Conservation (phyloP, 2,797 vertebrate species). For the Sebastes reedi region DNA sequence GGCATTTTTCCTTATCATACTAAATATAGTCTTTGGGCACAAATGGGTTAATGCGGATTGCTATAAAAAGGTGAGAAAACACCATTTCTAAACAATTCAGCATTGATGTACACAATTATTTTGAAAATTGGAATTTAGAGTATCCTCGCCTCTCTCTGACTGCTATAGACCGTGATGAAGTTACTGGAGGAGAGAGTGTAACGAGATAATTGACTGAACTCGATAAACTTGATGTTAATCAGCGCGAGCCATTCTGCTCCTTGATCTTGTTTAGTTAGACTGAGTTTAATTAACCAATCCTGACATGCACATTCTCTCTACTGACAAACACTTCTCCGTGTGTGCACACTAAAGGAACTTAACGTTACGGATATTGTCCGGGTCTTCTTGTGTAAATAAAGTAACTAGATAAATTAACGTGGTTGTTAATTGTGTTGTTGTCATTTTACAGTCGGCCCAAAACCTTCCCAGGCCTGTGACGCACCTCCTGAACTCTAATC, state of each 20-base stretch:
- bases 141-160: not conserved
- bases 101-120: not conserved
- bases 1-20: no score
- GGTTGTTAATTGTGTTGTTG: not conserved
- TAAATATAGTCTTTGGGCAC: no score
- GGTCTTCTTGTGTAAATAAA: not conserved
- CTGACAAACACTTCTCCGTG: not conserved
- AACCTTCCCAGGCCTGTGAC: not conserved
- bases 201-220: slow-evolving; percentile 49
- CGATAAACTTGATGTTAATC: slow-evolving; percentile 48
- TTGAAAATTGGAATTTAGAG: not conserved
- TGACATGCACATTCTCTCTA: not conserved
- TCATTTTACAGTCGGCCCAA: slow-evolving; percentile 1
- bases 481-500: not conserved
- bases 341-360: not conserved
- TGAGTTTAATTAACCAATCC: slow-evolving; percentile 51
- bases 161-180: not conserved
- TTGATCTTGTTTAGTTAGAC: slow-evolving; percentile 52
- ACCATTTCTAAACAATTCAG: not conserved
- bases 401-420: not conserved
- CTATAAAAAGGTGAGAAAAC: not conserved
- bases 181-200: slow-evolving; percentile 14
- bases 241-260: slow-evolving; percentile 19
- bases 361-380: not conserved
- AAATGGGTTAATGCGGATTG: no score